Base-by-base conservation (phyloP, 2,113 vertebrate species). In the Hippoglossus stenolepis region DNA sequence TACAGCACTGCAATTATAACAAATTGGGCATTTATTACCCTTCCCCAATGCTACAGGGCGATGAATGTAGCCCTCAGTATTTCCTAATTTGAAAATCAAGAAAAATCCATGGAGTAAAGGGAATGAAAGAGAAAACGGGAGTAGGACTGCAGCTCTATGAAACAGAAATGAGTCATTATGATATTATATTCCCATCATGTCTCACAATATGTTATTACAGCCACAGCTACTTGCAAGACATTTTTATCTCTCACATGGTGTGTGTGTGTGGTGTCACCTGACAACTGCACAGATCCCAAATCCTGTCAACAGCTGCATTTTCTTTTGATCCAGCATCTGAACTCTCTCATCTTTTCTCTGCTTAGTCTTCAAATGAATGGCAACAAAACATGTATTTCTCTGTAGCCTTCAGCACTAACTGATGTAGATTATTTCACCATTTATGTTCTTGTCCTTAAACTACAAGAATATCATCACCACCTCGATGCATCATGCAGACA, bases 1-100 rank as follows among this genome's bases (percentile, higher is more conserved):
- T 85, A 62, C 76, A 70, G 75, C 38, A 45, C 69, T 31, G 63
- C 80, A 87, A 77, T 84, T 90, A 74, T 80, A 66, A 86, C 76
- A 85, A 54, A 91, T 89, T 68, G 85, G 74, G 77, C 85, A 83
- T 89, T 90, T 86, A 90, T 82, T 65, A 79, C 61, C 56, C 73
- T 74, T 75, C 49, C 28, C 40, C 54, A 75, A 7, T 58, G 40
- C 66, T 43, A 51, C 53, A 63, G 70, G 62, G 65, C 66, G 60
- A 66, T 77, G 69, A 83, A 73, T 82, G 73, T 63, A 54, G 74
- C 65, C n/a, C 23, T 73, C 2, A 35, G 65, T 82, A 75, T 85
- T 84, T 79, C 81, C 70, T 18, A 24, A 79, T 53, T 12, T 72
- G 67, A 84, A 80, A 75, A 85, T 83, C 59, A 75, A 53, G 26